Base-by-base conservation (phyloP, 2,888 invertebrate genomes). In the Spilosoma lubricipeda region DNA sequence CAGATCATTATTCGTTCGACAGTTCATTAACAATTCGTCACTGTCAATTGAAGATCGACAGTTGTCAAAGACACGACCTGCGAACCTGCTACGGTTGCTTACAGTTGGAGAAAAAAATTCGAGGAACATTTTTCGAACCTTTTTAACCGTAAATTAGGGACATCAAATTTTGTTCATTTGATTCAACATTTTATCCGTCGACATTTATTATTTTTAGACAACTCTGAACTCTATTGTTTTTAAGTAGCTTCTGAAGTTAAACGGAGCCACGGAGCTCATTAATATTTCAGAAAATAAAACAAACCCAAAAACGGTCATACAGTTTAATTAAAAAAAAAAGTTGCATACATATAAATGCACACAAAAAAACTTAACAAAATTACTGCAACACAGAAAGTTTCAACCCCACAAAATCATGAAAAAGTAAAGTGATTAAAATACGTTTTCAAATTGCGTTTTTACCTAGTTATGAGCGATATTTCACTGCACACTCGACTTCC, bases 11-110 rank as follows among this genome's bases (percentile, higher is more conserved):
- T 70, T 73, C 33, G 70, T 69, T 66, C 70, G 48, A 45, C 30
- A 66, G 42, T 73, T 70, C 33, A 70, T 70, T 73, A 56, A n/a
- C 56, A 42, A 52, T 52, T 63, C 64, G 65, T 73, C 73, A 56
- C 52, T 70, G 73, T 56, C 70, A 56, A 13, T 30, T 20, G 45
- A 30, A 45, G 27, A 27, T 18, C n/a, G 33, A 20, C n/a, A 56
- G 69, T 56, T 69, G 23, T 52, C 56, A 23, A 56, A 56, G 48
- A 52, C 52, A 56, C 52, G 52, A 56, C 36, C 56, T n/a, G 4
- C n/a, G 27, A 23, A 48, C 33, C 30, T 36, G 36, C 36, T 36
- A 13, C 18, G 15, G 27, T 52, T 65, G 30, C 63, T 63, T 63
- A 18, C 30, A 30, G 30, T 30, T 63, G 2, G 63, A 63, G 15